Conservation (phyloP, 2,888 invertebrate genomes). For the Caprella mutica region DNA sequence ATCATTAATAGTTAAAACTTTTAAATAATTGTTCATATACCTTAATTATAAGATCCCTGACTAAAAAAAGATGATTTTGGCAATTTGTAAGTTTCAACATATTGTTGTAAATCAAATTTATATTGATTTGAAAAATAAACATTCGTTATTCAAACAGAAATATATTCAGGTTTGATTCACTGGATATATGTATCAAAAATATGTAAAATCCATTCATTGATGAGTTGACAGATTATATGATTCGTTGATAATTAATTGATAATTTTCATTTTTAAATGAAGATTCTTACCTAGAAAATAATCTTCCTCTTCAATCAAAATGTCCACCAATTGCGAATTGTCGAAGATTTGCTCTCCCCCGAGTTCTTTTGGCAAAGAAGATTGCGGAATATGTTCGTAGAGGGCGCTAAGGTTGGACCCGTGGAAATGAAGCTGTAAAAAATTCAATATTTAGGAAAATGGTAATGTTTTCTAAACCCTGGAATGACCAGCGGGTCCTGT, state of each 20-base stretch:
- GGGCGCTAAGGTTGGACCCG: conserved; percentile 24
- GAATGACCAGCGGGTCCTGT: neutral
- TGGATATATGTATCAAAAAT: no score
- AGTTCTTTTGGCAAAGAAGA: conserved; percentile 29
- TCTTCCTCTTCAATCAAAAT: conserved; percentile 21
- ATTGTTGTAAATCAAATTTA: no score
- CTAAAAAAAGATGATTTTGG: no score
- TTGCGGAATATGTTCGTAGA: conserved; percentile 31
- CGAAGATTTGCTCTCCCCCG: conserved; percentile 25
- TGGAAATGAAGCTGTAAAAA: conserved; percentile 33
- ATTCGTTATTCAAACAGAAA: no score
- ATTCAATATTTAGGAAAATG: neutral
- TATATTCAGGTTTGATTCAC: no score
- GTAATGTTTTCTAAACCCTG: neutral
- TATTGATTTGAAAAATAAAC: no score
- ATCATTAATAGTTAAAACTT: no score
- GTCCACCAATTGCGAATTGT: conserved; percentile 26
- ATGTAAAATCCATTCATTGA: no score
- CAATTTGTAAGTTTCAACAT: no score
- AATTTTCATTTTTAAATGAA: neutral
- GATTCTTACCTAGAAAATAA: conserved; percentile 23
- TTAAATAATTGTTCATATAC: no score
- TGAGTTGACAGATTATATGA: no score
- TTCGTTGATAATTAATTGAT: neutral
- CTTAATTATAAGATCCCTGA: no score